A percentile compares a stretch with the other conserved stretches of the same genome.
Evolutionary conservation across 2,113 vertebrate genomes (phyloP).

Genomic region (Erythrolamprus reginae): DNA sequence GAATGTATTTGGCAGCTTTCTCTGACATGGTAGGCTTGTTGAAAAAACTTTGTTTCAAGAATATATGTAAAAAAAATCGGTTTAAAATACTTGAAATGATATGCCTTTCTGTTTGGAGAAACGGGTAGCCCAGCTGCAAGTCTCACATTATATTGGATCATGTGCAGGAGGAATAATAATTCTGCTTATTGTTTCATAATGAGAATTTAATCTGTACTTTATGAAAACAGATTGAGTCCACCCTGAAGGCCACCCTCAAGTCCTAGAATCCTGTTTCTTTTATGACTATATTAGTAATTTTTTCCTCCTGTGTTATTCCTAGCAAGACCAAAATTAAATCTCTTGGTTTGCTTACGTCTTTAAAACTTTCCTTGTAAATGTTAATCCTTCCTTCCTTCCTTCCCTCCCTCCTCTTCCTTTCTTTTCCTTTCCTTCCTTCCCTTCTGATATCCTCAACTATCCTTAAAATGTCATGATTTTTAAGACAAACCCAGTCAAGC

Average conservation of each 20-base stretch:
- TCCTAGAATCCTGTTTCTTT: slow-evolving; percentile 25
- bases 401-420: not conserved
- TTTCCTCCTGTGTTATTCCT: slow-evolving; percentile 32
- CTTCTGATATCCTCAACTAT: not conserved
- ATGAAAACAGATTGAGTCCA: slow-evolving; percentile 44
- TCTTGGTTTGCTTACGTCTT: not conserved
- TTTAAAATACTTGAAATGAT: slow-evolving; percentile 30
- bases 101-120: slow-evolving; percentile 43
- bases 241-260: slow-evolving; percentile 1
- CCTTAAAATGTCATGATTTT: not conserved
- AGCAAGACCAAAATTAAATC: not conserved
- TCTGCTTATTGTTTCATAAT: slow-evolving; percentile 56
- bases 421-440: not conserved
- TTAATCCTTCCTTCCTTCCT: too few relatives aligned
- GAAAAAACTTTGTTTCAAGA: slow-evolving; percentile 60
- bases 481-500: not conserved
- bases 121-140: slow-evolving; percentile 41
- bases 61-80: slow-evolving; percentile 16
- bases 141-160: slow-evolving; percentile 51
- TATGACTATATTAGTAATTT: slow-evolving; percentile 32
- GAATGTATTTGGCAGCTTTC: slow-evolving; percentile 68
- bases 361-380: not conserved
- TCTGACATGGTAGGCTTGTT: slow-evolving; percentile 64
- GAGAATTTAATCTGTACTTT: slow-evolving; percentile 49
- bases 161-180: slow-evolving; percentile 52